Base-by-base conservation (phyloP, 2,797 vertebrate species). In the Argentina silus region DNA sequence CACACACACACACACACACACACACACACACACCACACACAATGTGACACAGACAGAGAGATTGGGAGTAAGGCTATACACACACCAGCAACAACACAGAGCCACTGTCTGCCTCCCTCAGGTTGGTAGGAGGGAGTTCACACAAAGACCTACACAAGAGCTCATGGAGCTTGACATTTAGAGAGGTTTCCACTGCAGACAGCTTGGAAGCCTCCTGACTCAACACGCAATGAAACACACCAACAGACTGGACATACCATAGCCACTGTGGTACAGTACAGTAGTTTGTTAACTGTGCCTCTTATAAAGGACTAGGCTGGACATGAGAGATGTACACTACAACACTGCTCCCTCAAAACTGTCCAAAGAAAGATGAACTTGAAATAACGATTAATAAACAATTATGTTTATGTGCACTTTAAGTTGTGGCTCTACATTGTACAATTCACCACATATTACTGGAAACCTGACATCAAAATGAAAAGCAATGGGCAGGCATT, bases 341-440 rank as follows among this genome's bases (percentile, higher is more conserved):
- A 51, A 6, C 15, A 10, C 27, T 19, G 6, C 3, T 17, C 43
- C 15, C 42, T 68, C 23, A 36, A 51, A 68, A 53, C 15, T 55
- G 66, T 53, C 14, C 15, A 55, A 19, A 36, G 15, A 55, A 42
- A 7, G 45, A 67, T 5, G 6, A 62, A 76, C 62, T 61, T 76
- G 45, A 1, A 6, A 59, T 3, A 23, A 23, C 2, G 5, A 1
- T 12, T 23, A 23, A 0, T 10, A 36, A 19, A 6, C 27, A 7
- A 60, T 23, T 60, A 53, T 53, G 51, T 53, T 53, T 3, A 60
- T 60, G 21, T 60, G 3, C 21, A 19, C 19, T 60, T 60, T 27
- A 60, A 60, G 6, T 61, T 15, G 19, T 55, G 27, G 36, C 23
- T 14, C 59, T 36, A 36, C 23, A 61, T 11, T 60, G 27, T 50